Evolutionary conservation across 2,113 vertebrate species (phyloP).

Genomic region (Nanorana parkeri): DNA sequence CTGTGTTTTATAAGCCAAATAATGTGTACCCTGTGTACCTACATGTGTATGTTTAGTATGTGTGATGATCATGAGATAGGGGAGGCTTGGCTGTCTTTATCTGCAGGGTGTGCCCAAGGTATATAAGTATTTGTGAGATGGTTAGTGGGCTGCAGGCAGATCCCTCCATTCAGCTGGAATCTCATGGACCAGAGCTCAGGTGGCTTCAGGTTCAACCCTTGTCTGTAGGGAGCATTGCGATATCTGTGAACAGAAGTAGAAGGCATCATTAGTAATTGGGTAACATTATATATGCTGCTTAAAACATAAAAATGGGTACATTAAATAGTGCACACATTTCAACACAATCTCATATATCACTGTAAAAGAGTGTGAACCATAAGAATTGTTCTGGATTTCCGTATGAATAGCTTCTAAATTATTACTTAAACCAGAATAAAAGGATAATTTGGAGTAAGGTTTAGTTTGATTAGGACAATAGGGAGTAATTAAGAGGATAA

Average conservation of each 20-base stretch:
- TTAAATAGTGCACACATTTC: too few relatives aligned
- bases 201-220: conserved; percentile 26
- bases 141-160: conserved; percentile 27
- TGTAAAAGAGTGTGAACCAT: too few relatives aligned
- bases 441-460: too few relatives aligned
- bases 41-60: conserved; percentile 82
- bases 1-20: conserved; percentile 75
- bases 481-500: too few relatives aligned
- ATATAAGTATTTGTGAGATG: conserved; percentile 7
- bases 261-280: background rate
- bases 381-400: too few relatives aligned
- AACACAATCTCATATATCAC: too few relatives aligned
- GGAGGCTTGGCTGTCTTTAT: conserved; percentile 55
- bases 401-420: too few relatives aligned
- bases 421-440: too few relatives aligned
- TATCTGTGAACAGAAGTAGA: conserved; percentile 3
- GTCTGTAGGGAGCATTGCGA: conserved; percentile 26
- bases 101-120: conserved; percentile 21
- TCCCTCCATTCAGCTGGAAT: conserved; percentile 36
- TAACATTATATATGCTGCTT: too few relatives aligned
- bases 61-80: conserved; percentile 65
- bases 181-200: conserved; percentile 22
- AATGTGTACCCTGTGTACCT: conserved; percentile 81
- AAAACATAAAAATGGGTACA: too few relatives aligned
- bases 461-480: too few relatives aligned